A percentile compares a stretch with the other conserved stretches of the same genome.
Evolutionary conservation across 2,797 vertebrate species (phyloP).

Genomic region (Anolis apletophallus): DNA sequence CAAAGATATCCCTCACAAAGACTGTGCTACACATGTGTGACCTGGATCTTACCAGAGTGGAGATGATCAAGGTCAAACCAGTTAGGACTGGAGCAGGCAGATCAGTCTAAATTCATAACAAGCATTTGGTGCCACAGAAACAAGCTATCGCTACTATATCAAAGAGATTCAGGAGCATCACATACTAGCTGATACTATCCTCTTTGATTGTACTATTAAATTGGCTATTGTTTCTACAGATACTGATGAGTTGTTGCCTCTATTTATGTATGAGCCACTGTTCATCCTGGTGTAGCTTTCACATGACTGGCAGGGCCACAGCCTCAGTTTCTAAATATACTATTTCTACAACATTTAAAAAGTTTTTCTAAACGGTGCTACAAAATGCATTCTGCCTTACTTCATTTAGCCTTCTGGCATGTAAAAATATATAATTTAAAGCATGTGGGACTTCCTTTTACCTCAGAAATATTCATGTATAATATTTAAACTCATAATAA

Average conservation of each 20-base stretch:
- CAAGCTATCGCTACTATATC: background rate
- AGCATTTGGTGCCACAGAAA: background rate
- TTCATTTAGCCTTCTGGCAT: constrained; percentile 9
- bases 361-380: background rate
- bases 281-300: background rate
- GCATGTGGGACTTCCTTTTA: background rate
- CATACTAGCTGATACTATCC: too few species aligned
- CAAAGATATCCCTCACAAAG: background rate
- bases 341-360: background rate
- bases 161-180: background rate
- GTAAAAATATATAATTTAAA: background rate
- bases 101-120: background rate
- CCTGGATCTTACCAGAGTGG: background rate
- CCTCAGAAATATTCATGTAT: background rate
- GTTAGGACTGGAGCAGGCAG: background rate
- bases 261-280: background rate
- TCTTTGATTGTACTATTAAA: background rate
- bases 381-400: constrained; percentile 11
- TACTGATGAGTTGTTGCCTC: too few species aligned
- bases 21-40: background rate
- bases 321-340: background rate
- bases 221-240: background rate
- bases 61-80: background rate
- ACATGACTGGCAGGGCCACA: background rate
- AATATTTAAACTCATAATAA: constrained; percentile 7